Percentiles rank a stretch among this genome's conserved stretches.
Evolutionary conservation across 2,888 invertebrate species (phyloP).

Genomic region (Drosophila nr. perissopoda): DNA sequence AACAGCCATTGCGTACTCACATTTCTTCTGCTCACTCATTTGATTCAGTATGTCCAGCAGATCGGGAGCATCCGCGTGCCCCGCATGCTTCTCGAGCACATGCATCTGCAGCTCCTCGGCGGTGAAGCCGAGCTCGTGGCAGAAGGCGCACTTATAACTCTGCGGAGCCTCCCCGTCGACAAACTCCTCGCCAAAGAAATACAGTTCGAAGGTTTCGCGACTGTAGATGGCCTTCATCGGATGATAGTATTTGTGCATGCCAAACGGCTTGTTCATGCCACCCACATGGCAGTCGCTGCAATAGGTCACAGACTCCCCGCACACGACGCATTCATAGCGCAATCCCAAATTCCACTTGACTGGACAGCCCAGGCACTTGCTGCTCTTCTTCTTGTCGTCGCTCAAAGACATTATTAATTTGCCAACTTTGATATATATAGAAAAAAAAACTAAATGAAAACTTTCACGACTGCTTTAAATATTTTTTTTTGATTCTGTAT

Average conservation of each 20-base stretch:
- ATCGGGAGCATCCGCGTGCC: conserved; percentile 42
- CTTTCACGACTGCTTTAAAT: not conserved
- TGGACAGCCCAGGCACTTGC: conserved; percentile 40
- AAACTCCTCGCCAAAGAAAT: conserved; percentile 51
- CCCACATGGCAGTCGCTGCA: conserved; percentile 49
- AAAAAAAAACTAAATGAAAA: not conserved
- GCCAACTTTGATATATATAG: not conserved
- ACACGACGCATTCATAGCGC: conserved; percentile 58
- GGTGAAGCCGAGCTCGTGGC: conserved; percentile 46
- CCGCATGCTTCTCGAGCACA: conserved; percentile 37
- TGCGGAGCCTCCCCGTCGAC: conserved; percentile 58
- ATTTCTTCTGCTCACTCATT: conserved; percentile 32
- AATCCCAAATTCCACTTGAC: conserved; percentile 28
- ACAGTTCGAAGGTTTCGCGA: conserved; percentile 36
- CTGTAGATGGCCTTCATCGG: conserved; percentile 64
- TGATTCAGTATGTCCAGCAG: conserved; percentile 44
- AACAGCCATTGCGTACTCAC: conserved; percentile 41
- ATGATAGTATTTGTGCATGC: conserved; percentile 59
- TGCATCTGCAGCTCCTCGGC: conserved; percentile 43
- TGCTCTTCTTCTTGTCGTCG: not conserved
- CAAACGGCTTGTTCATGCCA: conserved; percentile 25
- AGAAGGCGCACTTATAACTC: conserved; percentile 55
- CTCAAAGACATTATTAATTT: conserved; percentile 16
- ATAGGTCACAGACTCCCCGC: conserved; percentile 46
- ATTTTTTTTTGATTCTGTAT: not conserved